Evolutionary conservation across 2,797 vertebrate genomes (phyloP).

Genomic region (Octomys mimax): DNA sequence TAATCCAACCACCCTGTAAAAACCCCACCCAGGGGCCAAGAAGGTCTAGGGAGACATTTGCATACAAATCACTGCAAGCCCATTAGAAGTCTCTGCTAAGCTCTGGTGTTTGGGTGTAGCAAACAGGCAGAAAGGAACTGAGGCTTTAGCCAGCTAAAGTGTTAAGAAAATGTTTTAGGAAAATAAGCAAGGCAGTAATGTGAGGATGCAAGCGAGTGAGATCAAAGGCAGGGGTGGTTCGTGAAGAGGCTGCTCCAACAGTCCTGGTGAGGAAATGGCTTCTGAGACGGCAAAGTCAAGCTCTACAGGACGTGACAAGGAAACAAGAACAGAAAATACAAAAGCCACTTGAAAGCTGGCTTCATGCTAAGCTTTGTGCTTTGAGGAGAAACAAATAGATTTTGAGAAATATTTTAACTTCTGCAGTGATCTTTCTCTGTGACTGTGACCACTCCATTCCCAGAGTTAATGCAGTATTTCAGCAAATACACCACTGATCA

Average conservation of each 20-base stretch:
- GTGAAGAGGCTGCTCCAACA: neutral
- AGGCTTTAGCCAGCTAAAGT: neutral
- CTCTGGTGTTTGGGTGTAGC: slow-evolving; percentile 5
- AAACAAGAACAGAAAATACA: neutral
- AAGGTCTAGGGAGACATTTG: neutral
- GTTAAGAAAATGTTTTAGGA: slow-evolving; percentile 26
- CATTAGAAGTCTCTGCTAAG: slow-evolving; percentile 14
- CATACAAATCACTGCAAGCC: neutral
- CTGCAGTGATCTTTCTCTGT: slow-evolving; percentile 6
- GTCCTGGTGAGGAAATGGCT: neutral
- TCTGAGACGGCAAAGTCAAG: slow-evolving; percentile 5
- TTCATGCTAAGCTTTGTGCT: neutral
- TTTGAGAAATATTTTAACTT: slow-evolving; percentile 18
- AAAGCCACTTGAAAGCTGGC: neutral
- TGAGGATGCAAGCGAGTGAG: neutral
- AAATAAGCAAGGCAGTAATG: neutral
- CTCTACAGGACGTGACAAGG: neutral
- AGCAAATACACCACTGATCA: neutral
- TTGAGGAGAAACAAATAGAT: neutral
- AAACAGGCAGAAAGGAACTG: neutral
- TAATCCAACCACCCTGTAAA: neutral
- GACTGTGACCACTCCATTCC: neutral
- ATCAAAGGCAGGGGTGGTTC: neutral
- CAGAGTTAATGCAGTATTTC: neutral
- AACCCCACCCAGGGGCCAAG: neutral